phyloP scores from a whole-genome alignment of 2,113 vertebrate genomes.

The Macroglossus sobrinus region DNA sequence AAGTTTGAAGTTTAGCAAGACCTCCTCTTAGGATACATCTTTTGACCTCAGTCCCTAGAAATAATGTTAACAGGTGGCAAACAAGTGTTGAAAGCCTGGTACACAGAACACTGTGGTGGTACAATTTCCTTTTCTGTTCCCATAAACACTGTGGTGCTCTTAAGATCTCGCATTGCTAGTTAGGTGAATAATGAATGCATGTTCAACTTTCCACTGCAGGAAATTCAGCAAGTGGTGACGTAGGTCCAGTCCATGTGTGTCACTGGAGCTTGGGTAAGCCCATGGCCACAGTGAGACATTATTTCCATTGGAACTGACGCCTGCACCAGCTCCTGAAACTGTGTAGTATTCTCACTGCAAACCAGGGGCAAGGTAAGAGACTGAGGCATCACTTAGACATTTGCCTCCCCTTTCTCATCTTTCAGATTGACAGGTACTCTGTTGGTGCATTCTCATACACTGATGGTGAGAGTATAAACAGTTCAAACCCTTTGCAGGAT shows the following conservation, averaged over 20 bases:
- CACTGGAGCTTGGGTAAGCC: neutral
- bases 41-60: neutral
- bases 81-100: neutral
- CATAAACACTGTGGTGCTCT: neutral
- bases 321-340: neutral
- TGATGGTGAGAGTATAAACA: neutral
- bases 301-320: conserved; percentile 37
- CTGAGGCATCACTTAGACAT: neutral
- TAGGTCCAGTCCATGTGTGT: conserved; percentile 49
- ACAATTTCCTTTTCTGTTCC: neutral
- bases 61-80: neutral
- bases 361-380: neutral
- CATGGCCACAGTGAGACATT: neutral
- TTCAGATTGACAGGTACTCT: neutral
- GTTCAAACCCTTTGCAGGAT: neutral
- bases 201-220: conserved; percentile 50
- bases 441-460: neutral
- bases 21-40: neutral
- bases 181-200: conserved; percentile 50
- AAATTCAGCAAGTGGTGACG: conserved; percentile 44
- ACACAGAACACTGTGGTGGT: neutral
- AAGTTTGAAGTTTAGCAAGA: neutral
- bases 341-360: neutral
- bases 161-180: neutral
- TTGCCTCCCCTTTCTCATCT: neutral